Conservation (phyloP, 2,797 vertebrate species). For the Hydrolagus colliei region DNA sequence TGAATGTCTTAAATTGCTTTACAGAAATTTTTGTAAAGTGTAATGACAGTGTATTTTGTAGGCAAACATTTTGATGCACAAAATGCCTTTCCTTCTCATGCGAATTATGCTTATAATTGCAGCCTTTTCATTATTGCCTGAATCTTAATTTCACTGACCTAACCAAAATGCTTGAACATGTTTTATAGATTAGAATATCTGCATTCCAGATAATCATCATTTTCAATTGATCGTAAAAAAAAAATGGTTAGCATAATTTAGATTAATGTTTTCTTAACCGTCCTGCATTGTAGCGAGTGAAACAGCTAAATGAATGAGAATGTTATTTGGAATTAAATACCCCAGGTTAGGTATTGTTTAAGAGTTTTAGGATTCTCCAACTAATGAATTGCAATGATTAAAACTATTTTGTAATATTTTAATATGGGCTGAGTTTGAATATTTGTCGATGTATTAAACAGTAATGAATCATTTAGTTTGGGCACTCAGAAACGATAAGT, state of each 20-base stretch:
- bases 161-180: not conserved
- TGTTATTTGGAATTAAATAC: not conserved
- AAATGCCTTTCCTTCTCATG: not conserved
- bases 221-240: not conserved
- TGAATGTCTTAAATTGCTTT: no score
- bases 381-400: not conserved
- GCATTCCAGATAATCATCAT: not conserved
- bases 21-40: no score
- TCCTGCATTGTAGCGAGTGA: not conserved
- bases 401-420: not conserved
- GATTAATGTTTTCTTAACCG: not conserved
- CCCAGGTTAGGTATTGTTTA: no score
- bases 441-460: not conserved
- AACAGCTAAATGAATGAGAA: not conserved
- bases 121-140: not conserved
- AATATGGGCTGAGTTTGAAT: not conserved
- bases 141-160: not conserved
- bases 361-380: not conserved
- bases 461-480: constrained; percentile 6
- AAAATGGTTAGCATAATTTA: not conserved
- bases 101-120: not conserved
- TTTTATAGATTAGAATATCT: not conserved
- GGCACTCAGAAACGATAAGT: not conserved
- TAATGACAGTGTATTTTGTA: no score
- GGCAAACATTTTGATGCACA: not conserved